phyloP scores from a whole-genome alignment of 2,888 invertebrate species.

The Sabatieria punctata region DNA sequence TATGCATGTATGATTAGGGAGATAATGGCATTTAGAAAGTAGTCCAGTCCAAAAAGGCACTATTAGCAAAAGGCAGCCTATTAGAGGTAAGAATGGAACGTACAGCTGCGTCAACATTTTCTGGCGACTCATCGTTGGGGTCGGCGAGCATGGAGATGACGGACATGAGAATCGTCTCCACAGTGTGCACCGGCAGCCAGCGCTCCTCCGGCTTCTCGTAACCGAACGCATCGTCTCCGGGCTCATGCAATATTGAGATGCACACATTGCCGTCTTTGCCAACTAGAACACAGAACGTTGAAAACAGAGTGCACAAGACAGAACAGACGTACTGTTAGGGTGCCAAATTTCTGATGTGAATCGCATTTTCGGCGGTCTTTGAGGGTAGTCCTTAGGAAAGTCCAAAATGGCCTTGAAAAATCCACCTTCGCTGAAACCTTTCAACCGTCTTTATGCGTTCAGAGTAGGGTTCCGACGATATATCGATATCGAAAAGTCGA shows the following conservation, averaged over 20 bases:
- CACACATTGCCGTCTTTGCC: constrained; percentile 90
- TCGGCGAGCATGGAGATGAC: constrained; percentile 98
- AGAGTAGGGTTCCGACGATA: too few relatives aligned
- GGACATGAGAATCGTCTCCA: too few relatives aligned
- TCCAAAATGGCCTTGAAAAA: constrained; percentile 96
- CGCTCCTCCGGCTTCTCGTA: constrained; percentile 93
- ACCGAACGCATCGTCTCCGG: constrained; percentile 91
- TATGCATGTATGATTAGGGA: background rate
- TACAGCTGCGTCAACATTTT: constrained; percentile 97
- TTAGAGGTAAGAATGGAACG: too few relatives aligned
- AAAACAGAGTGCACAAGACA: too few relatives aligned
- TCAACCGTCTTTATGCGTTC: too few relatives aligned
- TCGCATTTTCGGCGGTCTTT: constrained; percentile 95
- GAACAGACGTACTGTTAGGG: constrained; percentile 91
- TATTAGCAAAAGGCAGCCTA: too few relatives aligned
- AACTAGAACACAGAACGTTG: too few relatives aligned
- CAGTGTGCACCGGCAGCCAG: constrained; percentile 96
- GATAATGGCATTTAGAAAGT: too few relatives aligned
- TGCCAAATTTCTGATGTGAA: constrained; percentile 99
- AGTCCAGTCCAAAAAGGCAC: too few relatives aligned
- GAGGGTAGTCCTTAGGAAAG: constrained; percentile 96
- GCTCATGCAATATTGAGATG: constrained; percentile 96
- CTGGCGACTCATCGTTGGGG: constrained; percentile 96
- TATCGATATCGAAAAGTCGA: too few relatives aligned
- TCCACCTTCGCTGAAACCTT: constrained; percentile 75